These are phyloP conservation scores for Stenotaenia linearis DNA, from an alignment of 2,888 invertebrate genomes.

Conservation along the genomic window DNA sequence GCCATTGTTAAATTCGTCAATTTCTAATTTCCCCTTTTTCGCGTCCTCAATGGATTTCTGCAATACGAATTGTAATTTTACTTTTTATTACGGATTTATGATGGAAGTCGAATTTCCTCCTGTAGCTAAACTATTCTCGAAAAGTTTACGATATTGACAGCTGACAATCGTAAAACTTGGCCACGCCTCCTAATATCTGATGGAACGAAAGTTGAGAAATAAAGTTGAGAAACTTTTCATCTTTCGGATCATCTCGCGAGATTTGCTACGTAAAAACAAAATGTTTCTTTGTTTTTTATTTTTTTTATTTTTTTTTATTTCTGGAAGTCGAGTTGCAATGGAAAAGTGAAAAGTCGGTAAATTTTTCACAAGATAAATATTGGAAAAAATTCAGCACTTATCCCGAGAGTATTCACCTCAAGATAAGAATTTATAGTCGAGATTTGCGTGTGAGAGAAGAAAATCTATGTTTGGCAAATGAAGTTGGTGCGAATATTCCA, in stretches of 20 bases:
- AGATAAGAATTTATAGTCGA: background rate
- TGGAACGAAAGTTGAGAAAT: background rate
- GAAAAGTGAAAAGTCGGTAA: slow-evolving; percentile 8
- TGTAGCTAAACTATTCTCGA: background rate
- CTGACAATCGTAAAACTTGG: background rate
- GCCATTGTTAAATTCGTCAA: background rate
- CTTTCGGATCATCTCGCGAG: background rate
- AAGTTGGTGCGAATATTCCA: background rate
- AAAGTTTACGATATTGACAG: background rate
- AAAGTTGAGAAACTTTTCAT: background rate
- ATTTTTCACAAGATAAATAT: background rate
- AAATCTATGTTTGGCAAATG: background rate
- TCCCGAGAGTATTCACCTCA: background rate
- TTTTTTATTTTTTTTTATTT: background rate
- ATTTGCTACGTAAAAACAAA: background rate
- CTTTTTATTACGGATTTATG: background rate
- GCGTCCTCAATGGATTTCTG: no score
- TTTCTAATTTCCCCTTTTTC: background rate
- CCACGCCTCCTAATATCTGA: background rate
- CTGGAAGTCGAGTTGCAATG: background rate
- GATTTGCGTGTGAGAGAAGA: background rate
- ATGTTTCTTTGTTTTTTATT: background rate
- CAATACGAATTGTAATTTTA: no score
- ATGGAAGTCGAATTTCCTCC: background rate
- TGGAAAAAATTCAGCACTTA: background rate